Percentiles rank a stretch among this genome's conserved stretches.
Evolutionary conservation across 2,113 vertebrate species (phyloP).

Genomic region (Bufo gargarizans): DNA sequence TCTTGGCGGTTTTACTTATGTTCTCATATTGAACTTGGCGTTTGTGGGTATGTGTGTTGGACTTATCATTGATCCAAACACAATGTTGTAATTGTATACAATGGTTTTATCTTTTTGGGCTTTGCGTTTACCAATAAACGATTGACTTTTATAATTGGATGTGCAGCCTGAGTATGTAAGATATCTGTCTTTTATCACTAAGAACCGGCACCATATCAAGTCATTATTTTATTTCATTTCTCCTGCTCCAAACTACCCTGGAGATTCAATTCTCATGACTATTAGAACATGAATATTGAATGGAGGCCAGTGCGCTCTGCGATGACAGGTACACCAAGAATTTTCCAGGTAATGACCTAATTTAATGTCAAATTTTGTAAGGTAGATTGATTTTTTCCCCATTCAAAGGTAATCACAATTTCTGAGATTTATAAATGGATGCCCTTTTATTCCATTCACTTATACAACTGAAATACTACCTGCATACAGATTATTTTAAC

Average conservation of each 20-base stretch:
- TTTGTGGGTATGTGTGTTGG: too few relatives aligned
- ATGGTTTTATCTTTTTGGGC: too few relatives aligned
- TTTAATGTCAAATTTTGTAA: background rate
- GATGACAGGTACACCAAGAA: background rate
- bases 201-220: background rate
- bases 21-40: too few relatives aligned
- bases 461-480: background rate
- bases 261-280: background rate
- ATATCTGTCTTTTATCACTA: background rate
- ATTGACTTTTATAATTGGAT: too few relatives aligned
- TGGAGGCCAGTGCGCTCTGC: background rate
- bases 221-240: background rate
- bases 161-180: too few relatives aligned
- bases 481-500: background rate
- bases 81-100: too few relatives aligned
- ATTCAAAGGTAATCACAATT: background rate
- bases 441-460: background rate
- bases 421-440: background rate
- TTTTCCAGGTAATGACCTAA: background rate
- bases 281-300: conserved; percentile 1
- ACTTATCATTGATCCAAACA: too few relatives aligned
- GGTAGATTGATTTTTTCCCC: background rate
- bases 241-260: background rate
- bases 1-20: too few relatives aligned
- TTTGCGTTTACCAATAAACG: too few relatives aligned